Evolutionary conservation across 2,113 vertebrate genomes (phyloP).

Genomic region (Platichthys stellatus): DNA sequence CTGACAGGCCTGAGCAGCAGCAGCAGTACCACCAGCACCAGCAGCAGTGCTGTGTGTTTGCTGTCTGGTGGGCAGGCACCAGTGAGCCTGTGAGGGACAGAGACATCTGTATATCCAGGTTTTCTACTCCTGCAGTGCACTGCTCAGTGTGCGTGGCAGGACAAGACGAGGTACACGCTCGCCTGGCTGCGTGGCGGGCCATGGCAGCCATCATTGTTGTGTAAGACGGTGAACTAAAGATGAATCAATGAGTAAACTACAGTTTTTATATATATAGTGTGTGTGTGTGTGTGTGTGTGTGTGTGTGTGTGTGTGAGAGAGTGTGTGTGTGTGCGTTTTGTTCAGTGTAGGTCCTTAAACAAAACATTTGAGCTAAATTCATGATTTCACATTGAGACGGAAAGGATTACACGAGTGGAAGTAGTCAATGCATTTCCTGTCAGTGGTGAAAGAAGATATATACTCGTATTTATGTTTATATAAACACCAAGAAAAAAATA

Average conservation of each 20-base stretch:
- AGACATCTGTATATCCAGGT: constrained; percentile 68
- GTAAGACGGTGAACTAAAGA: constrained; percentile 57
- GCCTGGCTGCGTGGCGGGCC: constrained; percentile 59
- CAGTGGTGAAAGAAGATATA: background rate
- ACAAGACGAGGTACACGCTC: constrained; percentile 49
- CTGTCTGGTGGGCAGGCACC: constrained; percentile 51
- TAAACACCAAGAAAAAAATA: background rate
- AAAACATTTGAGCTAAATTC: background rate
- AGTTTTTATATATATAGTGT: background rate
- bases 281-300: background rate
- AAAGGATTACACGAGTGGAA: no score
- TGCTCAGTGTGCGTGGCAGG: constrained; percentile 53
- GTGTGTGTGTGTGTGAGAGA: constrained; percentile 6
- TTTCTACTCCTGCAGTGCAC: constrained; percentile 42
- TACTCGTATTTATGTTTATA: background rate
- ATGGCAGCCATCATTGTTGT: constrained; percentile 62
- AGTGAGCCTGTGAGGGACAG: constrained; percentile 67
- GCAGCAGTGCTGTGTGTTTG: constrained; percentile 37
- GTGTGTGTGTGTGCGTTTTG: background rate
- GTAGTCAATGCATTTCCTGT: background rate
- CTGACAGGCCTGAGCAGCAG: constrained; percentile 50
- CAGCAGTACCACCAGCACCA: constrained; percentile 1
- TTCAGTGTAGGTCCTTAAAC: background rate
- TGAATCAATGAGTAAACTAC: constrained; percentile 51
- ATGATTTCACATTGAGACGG: background rate